phyloP scores from a whole-genome alignment of 2,888 invertebrate species.

The Acronicta alni region DNA sequence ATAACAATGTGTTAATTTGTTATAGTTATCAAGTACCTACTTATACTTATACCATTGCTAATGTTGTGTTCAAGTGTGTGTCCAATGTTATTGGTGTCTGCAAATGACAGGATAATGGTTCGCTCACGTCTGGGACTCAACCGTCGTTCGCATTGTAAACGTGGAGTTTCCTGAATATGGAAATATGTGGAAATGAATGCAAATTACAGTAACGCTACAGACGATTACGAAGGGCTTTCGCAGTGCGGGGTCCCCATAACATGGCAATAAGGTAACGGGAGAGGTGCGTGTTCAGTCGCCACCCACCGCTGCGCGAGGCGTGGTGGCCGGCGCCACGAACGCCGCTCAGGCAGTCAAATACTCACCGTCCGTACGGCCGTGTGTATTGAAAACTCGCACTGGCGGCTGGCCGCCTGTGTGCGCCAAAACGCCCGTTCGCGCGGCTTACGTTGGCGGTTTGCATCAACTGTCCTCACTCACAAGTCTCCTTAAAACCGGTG shows the following conservation, averaged over 20 bases:
- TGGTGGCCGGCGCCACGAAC: conserved; percentile 76
- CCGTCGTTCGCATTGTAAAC: conserved; percentile 31
- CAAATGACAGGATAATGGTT: conserved; percentile 41
- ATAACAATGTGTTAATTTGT: conserved; percentile 68
- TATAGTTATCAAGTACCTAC: conserved; percentile 49
- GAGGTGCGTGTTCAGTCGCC: conserved; percentile 84
- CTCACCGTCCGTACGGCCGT: conserved; percentile 82
- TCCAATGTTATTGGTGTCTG: conserved; percentile 39
- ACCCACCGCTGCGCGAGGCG: conserved; percentile 86
- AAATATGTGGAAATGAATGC: conserved; percentile 63
- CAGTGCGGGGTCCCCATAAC: conserved; percentile 84
- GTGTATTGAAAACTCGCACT: conserved; percentile 76
- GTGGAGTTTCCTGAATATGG: conserved; percentile 51
- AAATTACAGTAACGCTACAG: conserved; percentile 65
- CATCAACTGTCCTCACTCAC: conserved; percentile 62
- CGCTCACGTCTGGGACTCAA: conserved; percentile 31
- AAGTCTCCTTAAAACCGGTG: conserved; percentile 59
- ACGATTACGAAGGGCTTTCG: conserved; percentile 75
- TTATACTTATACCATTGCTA: conserved; percentile 21
- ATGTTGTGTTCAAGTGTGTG: conserved; percentile 43
- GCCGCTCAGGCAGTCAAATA: conserved; percentile 83
- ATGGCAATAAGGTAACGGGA: conserved; percentile 88
- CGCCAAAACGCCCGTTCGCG: conserved; percentile 81
- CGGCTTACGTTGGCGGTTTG: conserved; percentile 74
- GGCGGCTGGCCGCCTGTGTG: conserved; percentile 81